Conservation (phyloP, 2,888 invertebrate species). For the Polydrusus cervinus region DNA sequence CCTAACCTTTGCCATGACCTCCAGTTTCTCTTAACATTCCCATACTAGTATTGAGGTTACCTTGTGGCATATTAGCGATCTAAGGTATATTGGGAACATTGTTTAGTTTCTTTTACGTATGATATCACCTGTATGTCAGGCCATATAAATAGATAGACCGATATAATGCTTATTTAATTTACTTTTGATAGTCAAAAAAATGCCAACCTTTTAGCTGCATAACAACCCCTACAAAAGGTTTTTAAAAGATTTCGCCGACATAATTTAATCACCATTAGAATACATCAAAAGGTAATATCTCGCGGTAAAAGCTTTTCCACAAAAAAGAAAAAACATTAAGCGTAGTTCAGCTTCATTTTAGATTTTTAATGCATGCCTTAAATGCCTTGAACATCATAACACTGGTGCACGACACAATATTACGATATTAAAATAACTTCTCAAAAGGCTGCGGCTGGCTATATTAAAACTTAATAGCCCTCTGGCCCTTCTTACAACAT, state of each 20-base stretch:
- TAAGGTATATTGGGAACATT: no score
- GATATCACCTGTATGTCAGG: no score
- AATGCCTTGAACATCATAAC: constrained; percentile 27
- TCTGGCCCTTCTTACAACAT: constrained; percentile 43
- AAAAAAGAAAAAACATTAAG: constrained; percentile 10
- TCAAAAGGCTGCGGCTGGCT: constrained; percentile 44
- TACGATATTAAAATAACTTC: constrained; percentile 51
- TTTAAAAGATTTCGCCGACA: neutral
- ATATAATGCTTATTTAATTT: no score
- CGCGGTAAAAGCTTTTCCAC: neutral
- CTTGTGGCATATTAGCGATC: no score
- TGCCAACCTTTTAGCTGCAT: no score
- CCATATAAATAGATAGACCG: no score
- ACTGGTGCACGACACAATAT: constrained; percentile 40
- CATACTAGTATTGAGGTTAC: no score
- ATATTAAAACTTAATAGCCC: constrained; percentile 52
- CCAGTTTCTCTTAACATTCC: no score
- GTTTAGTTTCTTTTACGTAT: no score
- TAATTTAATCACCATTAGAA: neutral
- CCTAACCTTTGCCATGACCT: no score
- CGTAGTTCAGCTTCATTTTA: constrained; percentile 24
- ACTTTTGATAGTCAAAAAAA: no score
- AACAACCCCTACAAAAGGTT: neutral
- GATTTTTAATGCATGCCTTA: constrained; percentile 29
- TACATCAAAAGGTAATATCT: constrained; percentile 4